Conservation (phyloP, 2,797 vertebrate genomes). For the Halcyon badia region DNA sequence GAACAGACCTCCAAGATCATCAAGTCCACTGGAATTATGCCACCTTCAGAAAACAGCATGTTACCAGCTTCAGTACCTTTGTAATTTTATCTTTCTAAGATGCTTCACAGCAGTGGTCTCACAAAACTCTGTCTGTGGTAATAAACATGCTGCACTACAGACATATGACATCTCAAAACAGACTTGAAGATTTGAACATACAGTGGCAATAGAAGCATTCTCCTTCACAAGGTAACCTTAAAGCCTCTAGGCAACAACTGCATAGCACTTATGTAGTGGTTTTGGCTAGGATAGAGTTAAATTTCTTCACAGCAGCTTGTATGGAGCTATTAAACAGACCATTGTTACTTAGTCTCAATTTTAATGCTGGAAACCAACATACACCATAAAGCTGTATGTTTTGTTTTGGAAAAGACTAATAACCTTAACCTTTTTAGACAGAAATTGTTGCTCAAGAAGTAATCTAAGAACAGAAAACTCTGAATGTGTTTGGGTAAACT, state of each 20-base stretch:
- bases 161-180: neutral
- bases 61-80: neutral
- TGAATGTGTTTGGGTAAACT: neutral
- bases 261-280: neutral
- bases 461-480: neutral
- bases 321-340: neutral
- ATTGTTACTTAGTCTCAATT: neutral
- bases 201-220: rapidly evolving
- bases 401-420: neutral
- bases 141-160: neutral
- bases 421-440: neutral
- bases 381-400: neutral
- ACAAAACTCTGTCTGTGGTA: neutral
- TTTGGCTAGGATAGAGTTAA: neutral
- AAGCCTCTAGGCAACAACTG: neutral
- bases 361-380: neutral
- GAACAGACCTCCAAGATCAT: too few species aligned
- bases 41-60: neutral
- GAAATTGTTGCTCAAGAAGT: neutral
- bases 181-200: neutral
- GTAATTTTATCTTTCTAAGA: neutral
- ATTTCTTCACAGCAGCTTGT: neutral
- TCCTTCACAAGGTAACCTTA: neutral
- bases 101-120: neutral
- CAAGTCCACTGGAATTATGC: neutral